Evolutionary conservation across 2,113 vertebrate species (phyloP).

Genomic region (Corythaixoides concolor): DNA sequence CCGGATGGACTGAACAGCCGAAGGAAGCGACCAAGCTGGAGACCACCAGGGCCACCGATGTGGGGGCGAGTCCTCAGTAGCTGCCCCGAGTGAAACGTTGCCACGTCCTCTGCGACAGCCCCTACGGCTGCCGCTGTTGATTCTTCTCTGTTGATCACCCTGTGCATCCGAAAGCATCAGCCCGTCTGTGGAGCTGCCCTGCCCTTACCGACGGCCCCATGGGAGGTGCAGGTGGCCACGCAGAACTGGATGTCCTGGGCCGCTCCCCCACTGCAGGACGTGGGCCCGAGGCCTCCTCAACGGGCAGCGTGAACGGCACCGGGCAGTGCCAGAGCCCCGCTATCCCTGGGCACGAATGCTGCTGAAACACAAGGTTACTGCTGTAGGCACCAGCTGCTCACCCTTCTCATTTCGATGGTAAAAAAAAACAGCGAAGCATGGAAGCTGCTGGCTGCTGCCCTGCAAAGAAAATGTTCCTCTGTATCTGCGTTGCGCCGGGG

Average conservation of each 20-base stretch:
- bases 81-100: not conserved
- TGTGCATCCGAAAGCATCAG: too few species aligned
- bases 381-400: not conserved
- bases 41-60: rapidly evolving
- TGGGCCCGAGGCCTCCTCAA: not conserved
- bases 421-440: not conserved
- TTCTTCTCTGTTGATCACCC: not conserved
- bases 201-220: not conserved
- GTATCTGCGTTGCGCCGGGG: not conserved
- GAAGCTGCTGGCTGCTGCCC: not conserved
- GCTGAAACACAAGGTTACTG: not conserved
- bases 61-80: not conserved
- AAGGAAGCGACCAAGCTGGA: not conserved
- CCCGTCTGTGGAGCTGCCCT: not conserved
- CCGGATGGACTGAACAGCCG: not conserved
- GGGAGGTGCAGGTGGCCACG: not conserved
- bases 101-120: rapidly evolving
- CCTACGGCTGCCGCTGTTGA: not conserved
- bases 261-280: rapidly evolving
- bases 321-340: not conserved
- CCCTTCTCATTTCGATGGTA: not conserved
- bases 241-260: not conserved
- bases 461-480: not conserved
- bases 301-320: not conserved
- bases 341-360: rapidly evolving